Evolutionary conservation across 2,113 vertebrate species (phyloP).

Genomic region (Hemicordylus capensis): DNA sequence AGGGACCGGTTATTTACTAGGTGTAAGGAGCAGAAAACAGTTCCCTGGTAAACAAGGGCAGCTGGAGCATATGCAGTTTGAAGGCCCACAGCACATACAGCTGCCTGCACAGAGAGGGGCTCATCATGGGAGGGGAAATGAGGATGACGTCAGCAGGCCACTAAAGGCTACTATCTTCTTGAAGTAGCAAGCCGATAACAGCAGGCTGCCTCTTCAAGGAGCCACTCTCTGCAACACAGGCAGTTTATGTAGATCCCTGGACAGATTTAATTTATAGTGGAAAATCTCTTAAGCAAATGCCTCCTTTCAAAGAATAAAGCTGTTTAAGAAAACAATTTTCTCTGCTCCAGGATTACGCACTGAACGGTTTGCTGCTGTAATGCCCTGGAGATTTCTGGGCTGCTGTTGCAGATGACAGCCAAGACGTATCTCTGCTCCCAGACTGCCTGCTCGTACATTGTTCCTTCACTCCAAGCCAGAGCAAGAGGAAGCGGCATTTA

Average conservation of each 20-base stretch:
- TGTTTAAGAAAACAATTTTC: conserved; percentile 63
- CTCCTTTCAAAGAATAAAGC: conserved; percentile 60
- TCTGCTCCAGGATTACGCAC: not conserved
- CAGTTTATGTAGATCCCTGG: conserved; percentile 14
- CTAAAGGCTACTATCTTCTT: too few relatives aligned
- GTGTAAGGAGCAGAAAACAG: too few relatives aligned
- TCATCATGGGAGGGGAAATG: not conserved
- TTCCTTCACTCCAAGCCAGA: not conserved
- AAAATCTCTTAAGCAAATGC: conserved; percentile 59
- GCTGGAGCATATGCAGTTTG: not conserved
- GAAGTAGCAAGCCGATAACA: not conserved
- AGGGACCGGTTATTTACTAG: too few relatives aligned
- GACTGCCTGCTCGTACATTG: not conserved
- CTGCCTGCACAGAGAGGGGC: not conserved
- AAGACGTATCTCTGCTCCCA: not conserved
- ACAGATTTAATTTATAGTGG: conserved; percentile 53
- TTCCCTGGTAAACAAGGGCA: not conserved
- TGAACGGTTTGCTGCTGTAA: not conserved
- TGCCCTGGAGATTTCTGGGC: rapidly evolving
- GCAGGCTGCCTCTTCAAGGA: not conserved
- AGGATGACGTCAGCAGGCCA: too few relatives aligned
- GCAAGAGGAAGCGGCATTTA: not conserved
- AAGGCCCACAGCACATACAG: not conserved
- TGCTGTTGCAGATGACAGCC: not conserved
- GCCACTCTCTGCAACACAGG: not conserved